Base-by-base conservation (phyloP, 1,140 invertebrate genomes). In the Cheumatopsyche charites region DNA sequence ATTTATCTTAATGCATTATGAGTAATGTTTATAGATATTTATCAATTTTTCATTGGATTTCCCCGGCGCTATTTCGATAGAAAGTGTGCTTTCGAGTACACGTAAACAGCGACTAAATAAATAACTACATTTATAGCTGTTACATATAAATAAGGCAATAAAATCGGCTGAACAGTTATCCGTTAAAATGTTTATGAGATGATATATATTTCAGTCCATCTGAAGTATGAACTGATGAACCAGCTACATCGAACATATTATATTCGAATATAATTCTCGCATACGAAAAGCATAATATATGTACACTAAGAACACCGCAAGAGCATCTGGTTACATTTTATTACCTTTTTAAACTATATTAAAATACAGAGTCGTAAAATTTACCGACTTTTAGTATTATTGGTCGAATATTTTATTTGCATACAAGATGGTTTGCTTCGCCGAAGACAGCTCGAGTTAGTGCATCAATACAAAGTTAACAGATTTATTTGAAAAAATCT, bases 351-450 rank as follows among this genome's bases (percentile, higher is more conserved):
- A 52, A 58, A 58, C 55, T 58, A 58, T 26, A 58, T 58, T 58
- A 58, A 58, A 21, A 58, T 58, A 58, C 23, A 12, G 55, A 58
- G 55, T 58, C 55, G 55, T 58, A 25, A 58, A 58, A 25, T 58
- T 23, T 23, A 21, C 55, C 23, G 55, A 58, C 23, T 23, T 58
- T 58, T 58, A 58, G 55, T 21, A 58, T 58, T 58, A 58, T 58
- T 12, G 25, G 55, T 25, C 9, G 55, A 26, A 52, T 17, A 52
- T 52, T 1, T 52, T 52, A 52, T 36, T 36, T 36, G 43, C 43
- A 47, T 47, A 47, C 43, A 47, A 2, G 43, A 2, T 7, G 15
- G 13, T 13, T 36, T 9, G 9, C 29, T 36, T 4, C n/a, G n/a
- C n/a, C n/a, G n/a, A n/a, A n/a, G n/a, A n/a, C n/a, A n/a, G n/a